phyloP scores from a whole-genome alignment of 2,113 vertebrate genomes.

The Mus musculus region DNA sequence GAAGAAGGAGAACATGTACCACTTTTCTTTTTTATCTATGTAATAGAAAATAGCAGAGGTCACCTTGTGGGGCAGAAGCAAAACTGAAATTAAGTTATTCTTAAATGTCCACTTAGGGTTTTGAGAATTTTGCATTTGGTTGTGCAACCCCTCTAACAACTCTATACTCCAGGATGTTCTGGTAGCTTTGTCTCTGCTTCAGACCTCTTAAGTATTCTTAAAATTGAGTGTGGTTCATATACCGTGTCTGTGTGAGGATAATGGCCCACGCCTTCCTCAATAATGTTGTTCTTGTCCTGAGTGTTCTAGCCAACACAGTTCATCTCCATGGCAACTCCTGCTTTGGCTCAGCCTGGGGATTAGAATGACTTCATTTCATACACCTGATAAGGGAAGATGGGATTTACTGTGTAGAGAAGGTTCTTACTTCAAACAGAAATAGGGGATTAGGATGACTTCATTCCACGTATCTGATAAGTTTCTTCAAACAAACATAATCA shows the following conservation, averaged over 20 bases:
- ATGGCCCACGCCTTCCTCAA: constrained; percentile 29
- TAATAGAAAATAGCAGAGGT: neutral
- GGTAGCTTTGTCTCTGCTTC: neutral
- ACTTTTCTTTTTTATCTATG: constrained; percentile 9
- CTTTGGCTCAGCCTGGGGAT: constrained; percentile 32
- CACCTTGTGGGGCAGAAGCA: neutral
- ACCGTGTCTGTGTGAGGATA: constrained; percentile 25
- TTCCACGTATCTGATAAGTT: constrained; percentile 36
- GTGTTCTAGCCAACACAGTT: constrained; percentile 53
- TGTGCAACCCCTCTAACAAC: neutral
- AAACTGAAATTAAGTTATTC: constrained; percentile 3
- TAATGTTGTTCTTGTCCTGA: constrained; percentile 57
- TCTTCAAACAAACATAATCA: constrained; percentile 34
- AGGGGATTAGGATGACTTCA: constrained; percentile 59
- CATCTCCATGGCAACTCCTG: constrained; percentile 62
- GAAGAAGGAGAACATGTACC: neutral
- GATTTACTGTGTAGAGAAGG: constrained; percentile 39
- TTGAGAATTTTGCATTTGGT: neutral
- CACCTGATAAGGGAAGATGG: constrained; percentile 34
- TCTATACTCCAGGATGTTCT: neutral
- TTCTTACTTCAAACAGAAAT: constrained; percentile 51
- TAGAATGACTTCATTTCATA: constrained; percentile 57
- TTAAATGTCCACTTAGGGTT: neutral
- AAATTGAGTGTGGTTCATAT: constrained; percentile 41
- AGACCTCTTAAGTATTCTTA: neutral